Evolutionary conservation across 2,888 invertebrate species (phyloP), one percentile per base, ranked within the genome.

Genomic region (Mantis religiosa): DNA sequence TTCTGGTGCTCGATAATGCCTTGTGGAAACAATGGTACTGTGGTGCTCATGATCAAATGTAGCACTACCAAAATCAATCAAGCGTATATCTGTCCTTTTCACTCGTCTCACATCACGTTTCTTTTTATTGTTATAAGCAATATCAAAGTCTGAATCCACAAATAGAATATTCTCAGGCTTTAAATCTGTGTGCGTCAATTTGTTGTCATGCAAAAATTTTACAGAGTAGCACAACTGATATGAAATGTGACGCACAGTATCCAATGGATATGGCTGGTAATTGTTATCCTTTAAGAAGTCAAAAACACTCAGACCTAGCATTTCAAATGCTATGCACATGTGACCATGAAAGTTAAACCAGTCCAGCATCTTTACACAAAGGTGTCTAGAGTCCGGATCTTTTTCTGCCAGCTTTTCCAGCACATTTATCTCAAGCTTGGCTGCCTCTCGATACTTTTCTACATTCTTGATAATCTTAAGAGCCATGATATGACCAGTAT

Each of bases 11-110:
- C 99, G 95, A 94, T 99, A 99, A 93, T 99, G 99, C 91, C 99
- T 95, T 82, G 99, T 99, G 91, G 99, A 99, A 88, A 99, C 99
- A 93, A 99, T 99, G 91, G 99, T 99, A 94, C 98, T 98, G 94
- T 99, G 99, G 94, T 99, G 99, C 93, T 99, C 99, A 94, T 99
- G 98, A 94, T 99, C 99, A 94, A 99, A 99, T 83, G 99, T 99
- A 54, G 99, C 99, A 93, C 99, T 99, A 91, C 99, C 99, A 94
- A 99, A 99, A 94, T 99, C 99, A 92, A 99, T 99, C 91, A 99
- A 95, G 91, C 98, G 96, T 91, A 99, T 99, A 93, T 98, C 98
- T 90, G 99, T 98, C 92, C 96, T 96, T 93, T 98, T 98, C 89
- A 99, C 97, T 90, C 96, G 96, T 92, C 96, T 96, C 90, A 97